Base-by-base conservation (phyloP, 2,888 invertebrate species). In the Stramonita haemastoma region DNA sequence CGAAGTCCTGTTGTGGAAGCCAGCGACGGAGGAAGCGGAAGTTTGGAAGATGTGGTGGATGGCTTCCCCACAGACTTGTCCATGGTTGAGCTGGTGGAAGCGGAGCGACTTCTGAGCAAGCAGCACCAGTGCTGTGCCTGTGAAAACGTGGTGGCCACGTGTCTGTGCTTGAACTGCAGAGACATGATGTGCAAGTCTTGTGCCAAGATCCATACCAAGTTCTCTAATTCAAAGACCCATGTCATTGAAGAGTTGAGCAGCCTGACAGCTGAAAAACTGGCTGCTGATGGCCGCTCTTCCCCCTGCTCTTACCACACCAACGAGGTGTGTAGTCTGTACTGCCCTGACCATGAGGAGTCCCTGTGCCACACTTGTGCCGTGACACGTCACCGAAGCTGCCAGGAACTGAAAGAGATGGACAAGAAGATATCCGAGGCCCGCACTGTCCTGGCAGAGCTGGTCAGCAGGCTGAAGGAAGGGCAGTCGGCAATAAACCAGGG, bases 171-270 rank as follows among this genome's bases (percentile, higher is more conserved):
- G 11, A 34, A 87, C 46, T 87, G 87, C 46, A 13, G 26, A 22
- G 87, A 87, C 77, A 73, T 87, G 87, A 22, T 87, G 17, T 87
- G 87, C 73, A 15, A 46, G 46, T 34, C 87, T 5, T 87, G 87
- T 34, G n/a, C 46, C 36, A 77, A 87, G 15, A 73, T 46, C 15
- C 87, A 87, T 36, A 77, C 11, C 11, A 87, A 87, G 77, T 17
- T 77, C n/a, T 77, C 77, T 0, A n/a, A 11, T 26, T n/a, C 77
- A 2, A 66, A 34, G 36, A 36, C 8, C n/a, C 87, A 87, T 46
- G 46, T 36, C 19, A 46, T 87, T 22, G 77, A 87, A 36, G 56
- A 36, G 15, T 34, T 87, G 73, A 19, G 34, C 87, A 46, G 34
- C 22, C 26, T 87, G 11, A 87, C 73, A 13, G 34, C 83, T 17